Evolutionary conservation across 2,888 invertebrate genomes (phyloP).

Genomic region (Lepidocyrtoides sp.): DNA sequence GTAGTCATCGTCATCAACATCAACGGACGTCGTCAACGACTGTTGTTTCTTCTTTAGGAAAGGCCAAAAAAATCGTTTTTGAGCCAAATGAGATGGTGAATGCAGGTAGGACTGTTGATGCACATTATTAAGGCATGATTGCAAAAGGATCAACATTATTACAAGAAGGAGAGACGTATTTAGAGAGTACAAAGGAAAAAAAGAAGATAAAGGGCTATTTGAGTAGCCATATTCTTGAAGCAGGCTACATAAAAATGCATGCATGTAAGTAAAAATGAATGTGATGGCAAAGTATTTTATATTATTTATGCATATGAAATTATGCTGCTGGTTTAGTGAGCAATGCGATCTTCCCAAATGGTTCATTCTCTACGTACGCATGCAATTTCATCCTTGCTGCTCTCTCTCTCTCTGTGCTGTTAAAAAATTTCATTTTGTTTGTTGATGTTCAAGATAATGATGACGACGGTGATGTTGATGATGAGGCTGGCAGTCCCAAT

Average conservation of each 20-base stretch:
- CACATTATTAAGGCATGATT: slow-evolving; percentile 37
- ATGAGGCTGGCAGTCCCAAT: slow-evolving; percentile 62
- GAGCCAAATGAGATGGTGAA: slow-evolving; percentile 22
- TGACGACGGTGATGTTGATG: slow-evolving; percentile 55
- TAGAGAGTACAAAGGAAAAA: slow-evolving; percentile 17
- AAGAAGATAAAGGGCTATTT: slow-evolving; percentile 20
- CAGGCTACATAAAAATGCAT: neutral
- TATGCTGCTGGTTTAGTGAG: neutral
- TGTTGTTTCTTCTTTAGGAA: slow-evolving; percentile 46
- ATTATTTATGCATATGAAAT: slow-evolving; percentile 26
- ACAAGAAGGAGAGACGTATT: neutral
- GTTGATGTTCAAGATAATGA: slow-evolving; percentile 66
- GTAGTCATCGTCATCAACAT: slow-evolving; percentile 16
- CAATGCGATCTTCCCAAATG: slow-evolving; percentile 25
- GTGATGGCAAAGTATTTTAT: neutral
- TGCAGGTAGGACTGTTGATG: slow-evolving; percentile 22
- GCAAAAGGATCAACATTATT: slow-evolving; percentile 45
- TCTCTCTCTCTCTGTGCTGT: neutral
- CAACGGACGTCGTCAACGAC: neutral
- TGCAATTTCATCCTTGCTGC: neutral
- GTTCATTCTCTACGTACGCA: too few relatives aligned
- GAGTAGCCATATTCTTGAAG: slow-evolving; percentile 17
- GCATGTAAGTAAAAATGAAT: slow-evolving; percentile 8
- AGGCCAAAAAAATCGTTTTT: slow-evolving; percentile 53
- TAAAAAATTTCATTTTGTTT: slow-evolving; percentile 56